Evolutionary conservation across 2,888 invertebrate species (phyloP).

Genomic region (Patella caerulea): DNA sequence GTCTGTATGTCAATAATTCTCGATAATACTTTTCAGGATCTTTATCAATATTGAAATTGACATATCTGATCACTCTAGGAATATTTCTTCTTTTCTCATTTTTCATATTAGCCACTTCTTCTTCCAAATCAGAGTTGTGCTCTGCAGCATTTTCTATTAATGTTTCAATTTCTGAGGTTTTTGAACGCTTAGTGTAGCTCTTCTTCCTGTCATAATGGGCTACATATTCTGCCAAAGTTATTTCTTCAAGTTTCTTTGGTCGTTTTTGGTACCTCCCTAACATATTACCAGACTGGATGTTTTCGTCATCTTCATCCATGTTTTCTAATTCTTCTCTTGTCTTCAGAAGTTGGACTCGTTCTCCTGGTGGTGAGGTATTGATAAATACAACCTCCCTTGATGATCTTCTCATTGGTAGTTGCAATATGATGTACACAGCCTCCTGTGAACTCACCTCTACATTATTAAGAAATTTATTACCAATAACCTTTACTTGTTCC

Average conservation of each 20-base stretch:
- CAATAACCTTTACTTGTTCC: slow-evolving; percentile 39
- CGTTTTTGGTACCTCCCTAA: slow-evolving; percentile 36
- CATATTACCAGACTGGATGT: slow-evolving; percentile 35
- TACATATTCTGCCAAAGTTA: background rate
- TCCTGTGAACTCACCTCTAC: slow-evolving; percentile 54
- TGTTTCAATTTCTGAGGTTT: background rate
- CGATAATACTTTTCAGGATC: slow-evolving; percentile 53
- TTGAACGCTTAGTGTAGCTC: background rate
- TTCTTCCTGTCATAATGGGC: background rate
- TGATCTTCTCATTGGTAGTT: slow-evolving; percentile 42
- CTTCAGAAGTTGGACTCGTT: slow-evolving; percentile 46
- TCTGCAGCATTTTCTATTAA: background rate
- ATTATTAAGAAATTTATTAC: slow-evolving; percentile 26
- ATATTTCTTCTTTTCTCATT: background rate
- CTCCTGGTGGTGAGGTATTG: slow-evolving; percentile 47
- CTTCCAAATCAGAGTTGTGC: background rate
- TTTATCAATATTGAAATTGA: slow-evolving; percentile 37
- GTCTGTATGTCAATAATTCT: slow-evolving; percentile 49
- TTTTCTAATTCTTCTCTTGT: slow-evolving; percentile 36
- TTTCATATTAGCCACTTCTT: background rate
- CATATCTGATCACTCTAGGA: slow-evolving; percentile 35
- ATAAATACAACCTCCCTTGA: slow-evolving; percentile 41
- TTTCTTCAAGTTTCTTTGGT: background rate
- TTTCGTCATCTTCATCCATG: slow-evolving; percentile 37
- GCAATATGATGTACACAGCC: slow-evolving; percentile 35